These are phyloP conservation scores for Larimichthys crocea DNA, from an alignment of 2,113 vertebrate genomes.

Conservation along the genomic window DNA sequence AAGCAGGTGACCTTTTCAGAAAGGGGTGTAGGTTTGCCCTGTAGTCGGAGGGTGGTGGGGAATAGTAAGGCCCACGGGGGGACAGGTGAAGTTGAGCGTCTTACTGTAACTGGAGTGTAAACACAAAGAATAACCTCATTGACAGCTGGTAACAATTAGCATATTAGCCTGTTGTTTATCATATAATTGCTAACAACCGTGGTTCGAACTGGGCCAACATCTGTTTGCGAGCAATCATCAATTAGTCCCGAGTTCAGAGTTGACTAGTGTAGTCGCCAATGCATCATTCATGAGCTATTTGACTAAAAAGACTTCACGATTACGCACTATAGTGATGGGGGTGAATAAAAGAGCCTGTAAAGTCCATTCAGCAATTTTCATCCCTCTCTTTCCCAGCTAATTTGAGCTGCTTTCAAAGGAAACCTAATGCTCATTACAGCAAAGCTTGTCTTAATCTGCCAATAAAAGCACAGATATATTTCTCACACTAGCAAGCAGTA, in stretches of 20 bases:
- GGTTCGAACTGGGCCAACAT: slow-evolving; percentile 77
- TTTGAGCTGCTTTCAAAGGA: slow-evolving; percentile 72
- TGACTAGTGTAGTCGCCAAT: slow-evolving; percentile 72
- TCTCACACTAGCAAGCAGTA: slow-evolving; percentile 67
- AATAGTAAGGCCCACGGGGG: slow-evolving; percentile 39
- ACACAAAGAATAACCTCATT: slow-evolving; percentile 71
- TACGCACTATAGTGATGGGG: slow-evolving; percentile 49
- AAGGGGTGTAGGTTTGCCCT: slow-evolving; percentile 39
- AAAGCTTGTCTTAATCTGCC: slow-evolving; percentile 63
- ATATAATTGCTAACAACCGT: slow-evolving; percentile 82
- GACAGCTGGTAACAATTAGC: slow-evolving; percentile 82
- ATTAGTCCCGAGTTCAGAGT: slow-evolving; percentile 80
- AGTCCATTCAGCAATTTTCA: slow-evolving; percentile 68
- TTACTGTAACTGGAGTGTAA: slow-evolving; percentile 80
- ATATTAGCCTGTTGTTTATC: slow-evolving; percentile 85
- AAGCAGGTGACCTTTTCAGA: slow-evolving; percentile 54
- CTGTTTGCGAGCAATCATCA: slow-evolving; percentile 79
- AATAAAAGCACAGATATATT: slow-evolving; percentile 74
- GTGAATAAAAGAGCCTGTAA: slow-evolving; percentile 49
- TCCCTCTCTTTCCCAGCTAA: slow-evolving; percentile 56
- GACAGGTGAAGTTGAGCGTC: slow-evolving; percentile 76
- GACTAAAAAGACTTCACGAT: slow-evolving; percentile 62
- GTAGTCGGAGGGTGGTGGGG: slow-evolving; percentile 23
- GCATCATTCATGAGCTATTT: slow-evolving; percentile 80
- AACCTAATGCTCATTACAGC: slow-evolving; percentile 77